These are phyloP conservation scores for Anastrepha obliqua DNA, from an alignment of 1,140 invertebrate species.

Conservation along the genomic window DNA sequence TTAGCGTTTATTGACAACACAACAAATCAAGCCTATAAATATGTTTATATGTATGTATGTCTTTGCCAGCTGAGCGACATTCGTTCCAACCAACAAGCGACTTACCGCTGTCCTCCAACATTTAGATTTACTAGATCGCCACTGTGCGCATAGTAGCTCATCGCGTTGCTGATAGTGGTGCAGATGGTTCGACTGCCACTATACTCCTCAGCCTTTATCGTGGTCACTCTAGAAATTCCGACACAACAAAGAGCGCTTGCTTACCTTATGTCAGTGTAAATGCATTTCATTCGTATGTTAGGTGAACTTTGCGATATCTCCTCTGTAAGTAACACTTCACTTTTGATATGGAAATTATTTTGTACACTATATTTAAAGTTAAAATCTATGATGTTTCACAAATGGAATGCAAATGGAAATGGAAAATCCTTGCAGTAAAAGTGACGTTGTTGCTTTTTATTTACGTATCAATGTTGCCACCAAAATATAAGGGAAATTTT, in stretches of 20 bases:
- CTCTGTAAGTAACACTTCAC: neutral
- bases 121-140: constrained; percentile 82
- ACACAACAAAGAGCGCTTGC: neutral
- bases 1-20: neutral
- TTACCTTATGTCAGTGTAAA: neutral
- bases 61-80: neutral
- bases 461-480: constrained; percentile 24
- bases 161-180: constrained; percentile 28
- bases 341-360: neutral
- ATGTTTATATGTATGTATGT: constrained; percentile 2
- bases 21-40: neutral
- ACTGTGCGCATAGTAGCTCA: constrained; percentile 71
- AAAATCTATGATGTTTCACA: constrained; percentile 13
- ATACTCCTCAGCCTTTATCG: neutral
- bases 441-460: constrained; percentile 46
- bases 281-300: neutral
- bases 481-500: neutral
- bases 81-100: neutral
- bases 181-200: neutral
- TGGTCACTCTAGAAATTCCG: neutral
- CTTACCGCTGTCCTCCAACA: constrained; percentile 81
- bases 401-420: neutral
- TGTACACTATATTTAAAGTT: neutral
- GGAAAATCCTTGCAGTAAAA: neutral
- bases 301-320: too few relatives aligned